Conservation (phyloP, 2,113 vertebrate genomes). For the Podarcis raffonei region DNA sequence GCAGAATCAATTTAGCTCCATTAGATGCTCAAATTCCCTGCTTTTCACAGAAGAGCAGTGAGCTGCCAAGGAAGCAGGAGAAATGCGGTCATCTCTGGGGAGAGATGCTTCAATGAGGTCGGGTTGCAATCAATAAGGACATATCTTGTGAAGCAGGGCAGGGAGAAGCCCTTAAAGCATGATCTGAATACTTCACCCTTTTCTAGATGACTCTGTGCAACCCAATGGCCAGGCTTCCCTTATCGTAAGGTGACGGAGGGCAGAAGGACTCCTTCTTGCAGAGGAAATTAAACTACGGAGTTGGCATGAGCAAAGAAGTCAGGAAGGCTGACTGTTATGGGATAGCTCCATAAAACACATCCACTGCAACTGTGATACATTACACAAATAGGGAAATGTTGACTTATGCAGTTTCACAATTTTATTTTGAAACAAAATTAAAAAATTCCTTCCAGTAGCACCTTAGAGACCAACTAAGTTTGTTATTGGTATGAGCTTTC, state of each 20-base stretch:
- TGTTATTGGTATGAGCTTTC: too few relatives aligned
- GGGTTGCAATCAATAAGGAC: background rate
- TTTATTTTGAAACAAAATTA: too few relatives aligned
- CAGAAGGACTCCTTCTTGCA: background rate
- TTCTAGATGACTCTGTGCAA: background rate
- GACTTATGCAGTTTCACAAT: too few relatives aligned
- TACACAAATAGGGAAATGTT: too few relatives aligned
- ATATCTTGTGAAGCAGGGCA: background rate
- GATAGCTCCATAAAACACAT: background rate
- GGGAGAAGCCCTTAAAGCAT: background rate
- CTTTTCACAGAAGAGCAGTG: constrained; percentile 42
- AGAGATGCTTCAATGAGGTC: background rate
- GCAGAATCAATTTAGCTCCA: constrained; percentile 64
- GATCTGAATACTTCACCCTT: background rate
- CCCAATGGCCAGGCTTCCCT: background rate
- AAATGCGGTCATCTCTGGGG: constrained; percentile 44
- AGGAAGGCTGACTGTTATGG: background rate
- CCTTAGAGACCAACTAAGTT: too few relatives aligned
- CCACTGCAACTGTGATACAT: background rate
- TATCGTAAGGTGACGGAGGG: too few relatives aligned
- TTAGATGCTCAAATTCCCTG: constrained; percentile 64
- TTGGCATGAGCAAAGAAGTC: background rate
- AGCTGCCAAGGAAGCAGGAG: constrained; percentile 29
- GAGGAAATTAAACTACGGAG: background rate
- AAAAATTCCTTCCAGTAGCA: too few relatives aligned